Evolutionary conservation across 2,888 invertebrate species (phyloP).

Genomic region (Drosophila rellima): DNA sequence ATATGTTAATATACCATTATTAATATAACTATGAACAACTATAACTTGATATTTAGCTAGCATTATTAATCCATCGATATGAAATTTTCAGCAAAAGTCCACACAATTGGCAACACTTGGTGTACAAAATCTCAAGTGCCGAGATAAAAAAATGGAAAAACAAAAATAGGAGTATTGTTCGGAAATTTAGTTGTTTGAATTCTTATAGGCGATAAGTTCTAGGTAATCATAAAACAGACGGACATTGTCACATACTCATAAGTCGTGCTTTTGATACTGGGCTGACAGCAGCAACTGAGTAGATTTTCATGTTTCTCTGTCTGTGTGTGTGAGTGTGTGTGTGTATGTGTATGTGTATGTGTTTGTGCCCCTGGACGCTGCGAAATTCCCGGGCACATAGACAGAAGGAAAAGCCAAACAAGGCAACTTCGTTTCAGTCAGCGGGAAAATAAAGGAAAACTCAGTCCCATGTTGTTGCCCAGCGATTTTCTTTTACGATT

Average conservation of each 20-base stretch:
- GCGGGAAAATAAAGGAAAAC: conserved; percentile 6
- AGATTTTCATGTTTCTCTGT: conserved; percentile 72
- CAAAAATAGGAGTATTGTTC: no score
- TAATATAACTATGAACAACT: no score
- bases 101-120: no score
- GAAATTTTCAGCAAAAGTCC: no score
- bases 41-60: no score
- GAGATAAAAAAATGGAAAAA: no score
- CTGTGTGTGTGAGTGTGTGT: conserved; percentile 18
- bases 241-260: neutral
- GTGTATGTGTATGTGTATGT: conserved; percentile 31
- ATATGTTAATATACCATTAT: no score
- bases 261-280: neutral
- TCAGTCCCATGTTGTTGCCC: conserved; percentile 18
- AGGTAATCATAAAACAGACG: no score
- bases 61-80: no score
- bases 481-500: conserved; percentile 41
- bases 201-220: no score
- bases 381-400: conserved; percentile 62
- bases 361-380: conserved; percentile 50
- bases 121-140: no score
- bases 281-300: conserved; percentile 58
- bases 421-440: neutral
- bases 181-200: no score
- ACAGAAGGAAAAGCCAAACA: conserved; percentile 36